A percentile compares a stretch with the other conserved stretches of the same genome.
Conservation (phyloP, 2,888 invertebrate genomes). For the Hofmannophila pseudospretella region DNA sequence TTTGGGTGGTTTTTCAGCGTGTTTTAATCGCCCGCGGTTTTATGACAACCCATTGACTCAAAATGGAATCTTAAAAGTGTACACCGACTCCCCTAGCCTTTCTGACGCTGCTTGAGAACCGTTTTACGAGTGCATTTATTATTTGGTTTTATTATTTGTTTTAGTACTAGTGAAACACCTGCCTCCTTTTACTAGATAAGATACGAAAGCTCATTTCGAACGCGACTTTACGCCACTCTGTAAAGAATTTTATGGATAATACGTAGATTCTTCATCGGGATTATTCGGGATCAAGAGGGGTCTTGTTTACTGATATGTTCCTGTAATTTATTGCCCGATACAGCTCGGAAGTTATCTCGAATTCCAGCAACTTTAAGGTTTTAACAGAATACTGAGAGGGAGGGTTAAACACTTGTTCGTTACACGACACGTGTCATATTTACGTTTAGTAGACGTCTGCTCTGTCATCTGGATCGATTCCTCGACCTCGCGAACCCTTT, state of each 20-base stretch:
- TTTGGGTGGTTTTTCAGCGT: constrained; percentile 32
- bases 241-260: constrained; percentile 1
- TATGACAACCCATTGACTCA: constrained; percentile 29
- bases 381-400: constrained; percentile 27
- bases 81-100: neutral
- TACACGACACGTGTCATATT: constrained; percentile 31
- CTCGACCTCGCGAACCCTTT: constrained; percentile 25
- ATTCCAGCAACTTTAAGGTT: constrained; percentile 27
- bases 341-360: constrained; percentile 20
- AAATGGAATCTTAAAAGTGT: constrained; percentile 36
- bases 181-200: neutral
- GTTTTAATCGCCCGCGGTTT: constrained; percentile 35
- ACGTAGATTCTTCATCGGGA: constrained; percentile 14
- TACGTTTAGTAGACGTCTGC: constrained; percentile 30
- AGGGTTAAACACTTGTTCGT: constrained; percentile 8
- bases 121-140: constrained; percentile 2
- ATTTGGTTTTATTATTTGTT: constrained; percentile 1
- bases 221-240: neutral
- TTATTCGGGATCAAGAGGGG: constrained; percentile 22
- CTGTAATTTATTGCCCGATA: constrained; percentile 39
- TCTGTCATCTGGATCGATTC: neutral
- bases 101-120: neutral
- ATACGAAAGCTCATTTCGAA: neutral
- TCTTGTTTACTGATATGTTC: constrained; percentile 37
- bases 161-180: constrained; percentile 2